Evolutionary conservation across 2,113 vertebrate genomes (phyloP).

Genomic region (Mionectes macconnelli): DNA sequence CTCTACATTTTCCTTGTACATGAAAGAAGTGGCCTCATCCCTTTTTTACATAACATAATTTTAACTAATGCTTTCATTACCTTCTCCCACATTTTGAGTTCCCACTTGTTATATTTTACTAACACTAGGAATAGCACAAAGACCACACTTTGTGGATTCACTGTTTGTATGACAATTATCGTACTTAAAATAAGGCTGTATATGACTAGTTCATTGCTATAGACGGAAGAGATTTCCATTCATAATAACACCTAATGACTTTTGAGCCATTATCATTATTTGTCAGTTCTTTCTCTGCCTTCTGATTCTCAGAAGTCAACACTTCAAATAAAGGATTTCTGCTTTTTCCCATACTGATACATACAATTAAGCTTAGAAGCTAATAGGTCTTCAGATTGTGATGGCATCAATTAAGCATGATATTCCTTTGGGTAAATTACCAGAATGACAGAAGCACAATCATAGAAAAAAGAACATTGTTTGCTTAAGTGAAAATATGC

Average conservation of each 20-base stretch:
- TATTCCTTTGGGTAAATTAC: background rate
- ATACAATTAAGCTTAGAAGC: background rate
- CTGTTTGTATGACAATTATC: background rate
- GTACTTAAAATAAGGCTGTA: background rate
- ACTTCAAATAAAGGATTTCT: background rate
- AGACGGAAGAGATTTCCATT: background rate
- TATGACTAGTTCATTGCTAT: background rate
- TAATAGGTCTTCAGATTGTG: background rate
- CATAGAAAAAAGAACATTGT: background rate
- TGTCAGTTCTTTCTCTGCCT: background rate
- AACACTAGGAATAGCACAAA: background rate
- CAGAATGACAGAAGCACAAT: background rate
- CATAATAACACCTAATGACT: background rate
- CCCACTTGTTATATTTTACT: background rate
- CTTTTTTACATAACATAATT: background rate
- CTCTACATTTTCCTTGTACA: accelerated
- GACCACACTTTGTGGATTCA: background rate
- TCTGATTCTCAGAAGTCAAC: background rate
- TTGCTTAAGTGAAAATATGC: background rate
- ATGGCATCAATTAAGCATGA: background rate
- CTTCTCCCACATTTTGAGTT: background rate
- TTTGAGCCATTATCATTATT: background rate
- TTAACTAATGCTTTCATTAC: background rate
- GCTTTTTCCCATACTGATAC: background rate
- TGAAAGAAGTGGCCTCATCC: background rate